phyloP scores from a whole-genome alignment of 2,797 vertebrate genomes.

The Syncerus caffer region DNA sequence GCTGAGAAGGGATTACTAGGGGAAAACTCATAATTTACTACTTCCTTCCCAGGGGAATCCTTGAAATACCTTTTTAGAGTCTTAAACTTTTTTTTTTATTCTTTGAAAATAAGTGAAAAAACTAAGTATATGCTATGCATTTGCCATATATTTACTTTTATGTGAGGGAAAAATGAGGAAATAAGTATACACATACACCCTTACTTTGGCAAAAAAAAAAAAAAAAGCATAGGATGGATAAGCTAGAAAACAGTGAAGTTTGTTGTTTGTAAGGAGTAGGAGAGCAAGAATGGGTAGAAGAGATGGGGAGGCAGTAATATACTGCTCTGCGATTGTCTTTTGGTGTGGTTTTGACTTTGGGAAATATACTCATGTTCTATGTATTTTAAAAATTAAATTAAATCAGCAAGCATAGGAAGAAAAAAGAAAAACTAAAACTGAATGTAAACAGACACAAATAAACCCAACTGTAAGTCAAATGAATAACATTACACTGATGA shows the following conservation, averaged over 20 bases:
- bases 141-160: background rate
- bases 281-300: background rate
- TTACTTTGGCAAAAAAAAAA: background rate
- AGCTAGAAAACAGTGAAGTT: background rate
- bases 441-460: background rate
- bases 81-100: background rate
- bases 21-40: background rate
- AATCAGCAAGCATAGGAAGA: background rate
- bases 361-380: background rate
- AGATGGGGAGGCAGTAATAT: background rate
- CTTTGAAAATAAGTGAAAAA: background rate
- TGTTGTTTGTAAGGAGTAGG: background rate
- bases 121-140: background rate
- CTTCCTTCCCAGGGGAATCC: background rate
- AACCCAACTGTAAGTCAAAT: slow-evolving; percentile 1
- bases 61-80: slow-evolving; percentile 10
- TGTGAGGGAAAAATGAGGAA: background rate
- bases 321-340: background rate
- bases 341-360: background rate
- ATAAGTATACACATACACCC: background rate
- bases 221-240: background rate
- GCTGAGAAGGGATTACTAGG: background rate
- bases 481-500: background rate
- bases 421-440: background rate
- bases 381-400: slow-evolving; percentile 5